These are phyloP conservation scores for Zaprionus obscuricornis DNA, from an alignment of 2,888 invertebrate genomes.

Conservation along the genomic window DNA sequence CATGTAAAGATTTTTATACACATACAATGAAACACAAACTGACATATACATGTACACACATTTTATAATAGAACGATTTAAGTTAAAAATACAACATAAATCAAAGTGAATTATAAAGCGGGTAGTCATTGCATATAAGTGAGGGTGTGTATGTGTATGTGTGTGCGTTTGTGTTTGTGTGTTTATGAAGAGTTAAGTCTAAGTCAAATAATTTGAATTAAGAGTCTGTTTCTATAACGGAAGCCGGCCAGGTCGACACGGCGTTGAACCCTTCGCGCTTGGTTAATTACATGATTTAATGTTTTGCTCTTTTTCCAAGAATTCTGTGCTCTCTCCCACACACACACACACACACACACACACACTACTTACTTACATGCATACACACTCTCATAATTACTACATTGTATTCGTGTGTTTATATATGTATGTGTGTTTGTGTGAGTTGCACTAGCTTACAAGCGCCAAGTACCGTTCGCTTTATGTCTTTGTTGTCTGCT, in stretches of 20 bases:
- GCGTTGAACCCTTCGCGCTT: conserved; percentile 71
- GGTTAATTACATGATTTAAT: conserved; percentile 62
- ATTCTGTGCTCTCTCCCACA: conserved; percentile 28
- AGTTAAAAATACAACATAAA: conserved; percentile 58
- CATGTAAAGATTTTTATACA: conserved; percentile 2
- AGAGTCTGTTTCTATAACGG: conserved; percentile 12
- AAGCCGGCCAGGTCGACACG: conserved; percentile 55
- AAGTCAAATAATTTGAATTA: conserved; percentile 16
- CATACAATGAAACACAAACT: conserved; percentile 18
- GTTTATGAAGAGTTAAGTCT: conserved; percentile 14
- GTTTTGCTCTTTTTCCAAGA: conserved; percentile 29
- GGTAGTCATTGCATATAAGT: conserved; percentile 11
- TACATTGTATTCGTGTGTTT: too few species aligned
- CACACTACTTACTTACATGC: background rate
- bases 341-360: conserved; percentile 5
- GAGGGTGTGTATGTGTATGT: conserved; percentile 4
- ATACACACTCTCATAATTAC: background rate
- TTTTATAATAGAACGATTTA: conserved; percentile 48
- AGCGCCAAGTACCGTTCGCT: conserved; percentile 54
- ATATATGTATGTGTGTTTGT: conserved; percentile 13
- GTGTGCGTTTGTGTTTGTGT: conserved; percentile 18
- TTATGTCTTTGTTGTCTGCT: conserved; percentile 69
- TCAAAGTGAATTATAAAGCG: conserved; percentile 53
- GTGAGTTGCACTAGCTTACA: conserved; percentile 14
- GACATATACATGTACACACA: conserved; percentile 23